These are phyloP conservation scores for Mystacides longicornis DNA, from an alignment of 2,888 invertebrate species.

Conservation along the genomic window DNA sequence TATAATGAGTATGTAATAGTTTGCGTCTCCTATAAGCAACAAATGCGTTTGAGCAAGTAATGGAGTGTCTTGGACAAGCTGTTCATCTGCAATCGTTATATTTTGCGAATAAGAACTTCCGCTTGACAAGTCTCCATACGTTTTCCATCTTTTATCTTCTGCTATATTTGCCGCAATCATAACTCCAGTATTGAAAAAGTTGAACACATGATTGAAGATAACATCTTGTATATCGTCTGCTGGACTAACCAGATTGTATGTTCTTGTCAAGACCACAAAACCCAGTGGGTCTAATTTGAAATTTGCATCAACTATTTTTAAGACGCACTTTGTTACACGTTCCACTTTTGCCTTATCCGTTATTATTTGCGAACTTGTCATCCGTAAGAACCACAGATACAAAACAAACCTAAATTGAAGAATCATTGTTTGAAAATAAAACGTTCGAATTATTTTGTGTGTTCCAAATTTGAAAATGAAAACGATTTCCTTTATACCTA, in stretches of 20 bases:
- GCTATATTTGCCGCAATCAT: conserved; percentile 21
- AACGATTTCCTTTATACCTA: no score
- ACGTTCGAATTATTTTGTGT: no score
- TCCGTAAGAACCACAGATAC: no score
- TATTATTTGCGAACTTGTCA: no score
- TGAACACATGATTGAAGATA: conserved; percentile 8
- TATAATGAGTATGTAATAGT: conserved; percentile 21
- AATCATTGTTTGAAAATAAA: no score
- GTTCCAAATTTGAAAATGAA: no score
- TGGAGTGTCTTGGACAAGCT: conserved; percentile 9
- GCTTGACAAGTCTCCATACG: neutral
- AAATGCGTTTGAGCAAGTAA: conserved; percentile 23
- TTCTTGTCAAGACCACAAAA: conserved; percentile 21
- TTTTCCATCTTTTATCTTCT: conserved; percentile 16
- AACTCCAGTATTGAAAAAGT: conserved; percentile 8
- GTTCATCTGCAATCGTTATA: conserved; percentile 12
- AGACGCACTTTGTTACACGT: neutral
- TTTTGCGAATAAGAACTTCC: neutral
- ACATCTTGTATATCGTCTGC: conserved; percentile 18
- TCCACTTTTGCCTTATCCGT: neutral
- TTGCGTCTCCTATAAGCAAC: conserved; percentile 18
- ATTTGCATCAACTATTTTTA: neutral
- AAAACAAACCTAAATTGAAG: no score
- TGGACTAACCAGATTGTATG: conserved; percentile 8
- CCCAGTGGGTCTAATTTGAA: conserved; percentile 13